Percentiles rank a stretch among this genome's conserved stretches.
Evolutionary conservation across 2,888 invertebrate species (phyloP).

Genomic region (Napeogenes sylphis): DNA sequence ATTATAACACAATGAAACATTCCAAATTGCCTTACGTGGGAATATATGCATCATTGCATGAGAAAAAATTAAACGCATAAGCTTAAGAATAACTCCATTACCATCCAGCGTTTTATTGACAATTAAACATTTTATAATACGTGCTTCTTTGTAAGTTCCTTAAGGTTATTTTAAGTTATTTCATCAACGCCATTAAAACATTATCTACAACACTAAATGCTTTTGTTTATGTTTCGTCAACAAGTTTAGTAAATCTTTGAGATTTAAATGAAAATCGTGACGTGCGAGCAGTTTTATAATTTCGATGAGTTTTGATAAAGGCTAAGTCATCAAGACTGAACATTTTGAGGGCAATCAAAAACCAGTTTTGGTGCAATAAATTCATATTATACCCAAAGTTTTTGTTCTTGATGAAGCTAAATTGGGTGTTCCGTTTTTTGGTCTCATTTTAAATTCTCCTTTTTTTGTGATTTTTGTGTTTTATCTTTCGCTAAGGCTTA

Average conservation of each 20-base stretch:
- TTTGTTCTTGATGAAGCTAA: slow-evolving; percentile 27
- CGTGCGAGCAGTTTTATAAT: slow-evolving; percentile 23
- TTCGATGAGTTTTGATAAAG: slow-evolving; percentile 24
- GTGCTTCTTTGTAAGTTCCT: slow-evolving; percentile 14
- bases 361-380: slow-evolving; percentile 42
- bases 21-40: slow-evolving; percentile 37
- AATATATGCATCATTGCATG: slow-evolving; percentile 47
- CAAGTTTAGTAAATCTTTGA: slow-evolving; percentile 20
- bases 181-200: slow-evolving; percentile 19
- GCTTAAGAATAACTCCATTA: slow-evolving; percentile 28
- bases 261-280: slow-evolving; percentile 28
- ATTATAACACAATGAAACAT: slow-evolving; percentile 26
- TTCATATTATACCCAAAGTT: slow-evolving; percentile 25
- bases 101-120: slow-evolving; percentile 33
- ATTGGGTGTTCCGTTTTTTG: slow-evolving; percentile 23
- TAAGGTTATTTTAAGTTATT: slow-evolving; percentile 17
- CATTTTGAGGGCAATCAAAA: slow-evolving; percentile 43
- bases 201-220: slow-evolving; percentile 17
- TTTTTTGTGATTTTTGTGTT: slow-evolving; percentile 12
- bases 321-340: slow-evolving; percentile 35
- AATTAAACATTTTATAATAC: slow-evolving; percentile 29
- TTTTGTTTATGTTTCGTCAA: slow-evolving; percentile 21
- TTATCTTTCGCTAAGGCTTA: too few species aligned
- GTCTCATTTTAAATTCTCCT: slow-evolving; percentile 16
- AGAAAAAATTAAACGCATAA: slow-evolving; percentile 33